phyloP scores from a whole-genome alignment of 2,888 invertebrate genomes.

The Phragmatobia fuliginosa region DNA sequence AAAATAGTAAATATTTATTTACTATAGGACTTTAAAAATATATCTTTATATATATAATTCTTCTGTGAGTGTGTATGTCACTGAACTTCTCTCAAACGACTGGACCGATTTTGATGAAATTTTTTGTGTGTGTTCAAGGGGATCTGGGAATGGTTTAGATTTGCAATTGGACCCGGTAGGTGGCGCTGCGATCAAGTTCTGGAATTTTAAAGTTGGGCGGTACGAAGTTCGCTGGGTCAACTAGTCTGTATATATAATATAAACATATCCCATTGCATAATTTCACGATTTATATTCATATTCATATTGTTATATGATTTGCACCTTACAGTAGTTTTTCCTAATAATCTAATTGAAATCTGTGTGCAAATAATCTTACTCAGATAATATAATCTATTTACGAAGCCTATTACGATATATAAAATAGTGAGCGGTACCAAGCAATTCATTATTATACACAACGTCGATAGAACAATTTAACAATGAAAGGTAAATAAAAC shows the following conservation, averaged over 20 bases:
- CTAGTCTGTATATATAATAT: no score
- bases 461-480: neutral
- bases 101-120: no score
- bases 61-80: no score
- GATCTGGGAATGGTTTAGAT: no score
- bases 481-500: neutral
- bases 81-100: no score
- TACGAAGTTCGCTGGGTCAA: no score
- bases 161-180: no score
- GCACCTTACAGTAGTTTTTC: slow-evolving; percentile 18
- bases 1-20: neutral
- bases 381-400: slow-evolving; percentile 20
- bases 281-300: neutral
- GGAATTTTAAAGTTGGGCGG: no score
- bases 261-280: neutral
- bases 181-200: no score
- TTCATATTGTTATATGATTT: neutral
- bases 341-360: slow-evolving; percentile 30
- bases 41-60: no score
- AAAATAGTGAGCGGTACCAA: neutral
- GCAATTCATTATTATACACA: neutral
- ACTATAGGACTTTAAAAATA: no score
- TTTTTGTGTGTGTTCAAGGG: no score
- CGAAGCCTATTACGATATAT: neutral
- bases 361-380: slow-evolving; percentile 24